Evolutionary conservation across 2,113 vertebrate genomes (phyloP).

Genomic region (Mobula birostris): DNA sequence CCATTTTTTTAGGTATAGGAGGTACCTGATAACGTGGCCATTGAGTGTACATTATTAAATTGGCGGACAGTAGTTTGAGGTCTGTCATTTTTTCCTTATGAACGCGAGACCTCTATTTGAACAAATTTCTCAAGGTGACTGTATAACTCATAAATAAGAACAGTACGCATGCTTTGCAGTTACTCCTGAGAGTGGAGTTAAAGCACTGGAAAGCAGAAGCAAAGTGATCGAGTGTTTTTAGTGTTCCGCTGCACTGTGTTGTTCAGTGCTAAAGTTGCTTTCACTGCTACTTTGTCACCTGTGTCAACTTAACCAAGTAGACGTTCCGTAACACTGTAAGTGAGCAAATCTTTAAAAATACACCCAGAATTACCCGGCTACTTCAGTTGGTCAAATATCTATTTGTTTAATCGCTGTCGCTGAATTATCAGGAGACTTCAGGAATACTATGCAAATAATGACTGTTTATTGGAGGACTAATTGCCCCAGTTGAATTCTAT

Average conservation of each 20-base stretch:
- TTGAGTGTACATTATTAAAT: not conserved
- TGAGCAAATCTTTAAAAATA: not conserved
- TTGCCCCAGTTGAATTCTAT: not conserved
- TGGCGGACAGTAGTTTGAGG: not conserved
- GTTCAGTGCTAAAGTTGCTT: not conserved
- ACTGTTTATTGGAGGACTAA: not conserved
- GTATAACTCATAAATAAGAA: not conserved
- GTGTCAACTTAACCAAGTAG: not conserved
- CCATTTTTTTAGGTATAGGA: no score
- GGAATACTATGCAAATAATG: not conserved
- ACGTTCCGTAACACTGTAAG: not conserved
- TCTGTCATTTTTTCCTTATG: not conserved
- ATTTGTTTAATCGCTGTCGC: not conserved
- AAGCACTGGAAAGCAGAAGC: no score
- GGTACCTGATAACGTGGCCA: not conserved
- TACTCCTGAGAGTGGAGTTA: not conserved
- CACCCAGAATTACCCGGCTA: not conserved
- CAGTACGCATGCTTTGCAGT: not conserved
- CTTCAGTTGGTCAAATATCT: constrained; percentile 1
- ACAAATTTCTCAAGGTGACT: not conserved
- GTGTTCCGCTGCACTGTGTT: not conserved
- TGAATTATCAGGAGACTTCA: not conserved
- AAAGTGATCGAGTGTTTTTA: not conserved
- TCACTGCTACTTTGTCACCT: not conserved
- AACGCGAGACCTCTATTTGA: not conserved